These are phyloP conservation scores for Smittia sp. DNA, from an alignment of 2,888 invertebrate genomes.

Conservation along the genomic window DNA sequence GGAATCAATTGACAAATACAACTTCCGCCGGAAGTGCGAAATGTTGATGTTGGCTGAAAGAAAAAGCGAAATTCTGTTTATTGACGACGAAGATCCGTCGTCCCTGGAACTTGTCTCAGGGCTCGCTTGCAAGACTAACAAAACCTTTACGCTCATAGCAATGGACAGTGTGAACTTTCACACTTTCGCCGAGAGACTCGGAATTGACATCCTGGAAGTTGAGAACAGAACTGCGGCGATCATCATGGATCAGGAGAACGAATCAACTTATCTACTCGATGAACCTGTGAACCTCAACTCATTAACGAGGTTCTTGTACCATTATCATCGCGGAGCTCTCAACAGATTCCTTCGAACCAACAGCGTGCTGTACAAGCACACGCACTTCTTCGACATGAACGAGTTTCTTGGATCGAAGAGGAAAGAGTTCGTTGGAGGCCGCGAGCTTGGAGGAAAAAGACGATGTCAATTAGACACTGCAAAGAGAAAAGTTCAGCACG, in stretches of 20 bases:
- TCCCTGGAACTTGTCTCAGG: constrained; percentile 48
- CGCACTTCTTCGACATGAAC: constrained; percentile 40
- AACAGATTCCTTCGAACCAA: constrained; percentile 39
- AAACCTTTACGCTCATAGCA: constrained; percentile 63
- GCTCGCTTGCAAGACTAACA: constrained; percentile 59
- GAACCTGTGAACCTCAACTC: constrained; percentile 42
- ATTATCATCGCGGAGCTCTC: constrained; percentile 40
- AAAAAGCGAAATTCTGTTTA: constrained; percentile 30
- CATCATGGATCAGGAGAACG: constrained; percentile 70
- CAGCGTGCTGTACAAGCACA: constrained; percentile 39
- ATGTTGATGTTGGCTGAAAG: constrained; percentile 28
- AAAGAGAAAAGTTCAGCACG: constrained; percentile 15
- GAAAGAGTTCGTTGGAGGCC: not conserved
- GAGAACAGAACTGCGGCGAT: constrained; percentile 66
- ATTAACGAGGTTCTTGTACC: constrained; percentile 41
- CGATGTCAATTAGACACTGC: not conserved
- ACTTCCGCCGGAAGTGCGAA: constrained; percentile 54
- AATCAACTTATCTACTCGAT: constrained; percentile 57
- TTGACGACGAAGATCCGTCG: constrained; percentile 37
- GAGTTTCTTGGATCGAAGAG: constrained; percentile 9
- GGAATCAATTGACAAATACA: constrained; percentile 55
- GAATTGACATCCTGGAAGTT: constrained; percentile 62
- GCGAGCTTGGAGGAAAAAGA: not conserved
- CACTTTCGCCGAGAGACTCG: constrained; percentile 72
- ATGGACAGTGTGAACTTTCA: constrained; percentile 71